A percentile compares a stretch with the other conserved stretches of the same genome.
Conservation (phyloP, 2,797 vertebrate genomes). For the Acridotheres tristis region DNA sequence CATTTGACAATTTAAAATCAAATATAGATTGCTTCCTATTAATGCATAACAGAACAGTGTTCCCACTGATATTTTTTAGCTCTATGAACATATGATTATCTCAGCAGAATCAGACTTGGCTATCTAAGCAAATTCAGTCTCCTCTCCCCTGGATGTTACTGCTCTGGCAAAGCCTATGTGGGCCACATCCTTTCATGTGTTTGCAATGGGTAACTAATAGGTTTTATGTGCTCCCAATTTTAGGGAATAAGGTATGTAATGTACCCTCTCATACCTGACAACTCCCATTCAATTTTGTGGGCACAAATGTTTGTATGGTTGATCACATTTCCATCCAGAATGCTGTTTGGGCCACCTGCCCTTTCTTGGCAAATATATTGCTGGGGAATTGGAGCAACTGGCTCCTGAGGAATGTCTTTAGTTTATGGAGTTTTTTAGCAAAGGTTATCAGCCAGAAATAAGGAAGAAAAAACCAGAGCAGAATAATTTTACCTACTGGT, state of each 20-base stretch:
- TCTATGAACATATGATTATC: background rate
- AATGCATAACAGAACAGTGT: background rate
- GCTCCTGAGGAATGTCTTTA: background rate
- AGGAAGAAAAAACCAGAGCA: background rate
- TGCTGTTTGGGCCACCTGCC: background rate
- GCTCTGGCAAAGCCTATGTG: background rate
- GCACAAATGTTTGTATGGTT: background rate
- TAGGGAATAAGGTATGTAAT: background rate
- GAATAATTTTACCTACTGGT: background rate
- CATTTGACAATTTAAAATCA: background rate
- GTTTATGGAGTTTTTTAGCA: background rate
- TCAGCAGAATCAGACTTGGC: background rate
- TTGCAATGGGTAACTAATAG: background rate
- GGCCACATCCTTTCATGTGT: background rate
- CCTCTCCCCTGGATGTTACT: background rate
- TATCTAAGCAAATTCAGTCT: background rate
- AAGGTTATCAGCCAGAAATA: conserved; percentile 15
- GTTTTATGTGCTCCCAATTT: background rate
- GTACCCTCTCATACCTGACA: background rate
- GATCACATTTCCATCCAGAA: background rate
- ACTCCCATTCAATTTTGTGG: background rate
- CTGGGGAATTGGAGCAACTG: background rate
- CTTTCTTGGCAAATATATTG: background rate
- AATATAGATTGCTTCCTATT: background rate
- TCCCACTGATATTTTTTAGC: background rate